Evolutionary conservation across 2,113 vertebrate species (phyloP), one percentile per base, ranked within the genome.

Genomic region (Platysteira castanea): DNA sequence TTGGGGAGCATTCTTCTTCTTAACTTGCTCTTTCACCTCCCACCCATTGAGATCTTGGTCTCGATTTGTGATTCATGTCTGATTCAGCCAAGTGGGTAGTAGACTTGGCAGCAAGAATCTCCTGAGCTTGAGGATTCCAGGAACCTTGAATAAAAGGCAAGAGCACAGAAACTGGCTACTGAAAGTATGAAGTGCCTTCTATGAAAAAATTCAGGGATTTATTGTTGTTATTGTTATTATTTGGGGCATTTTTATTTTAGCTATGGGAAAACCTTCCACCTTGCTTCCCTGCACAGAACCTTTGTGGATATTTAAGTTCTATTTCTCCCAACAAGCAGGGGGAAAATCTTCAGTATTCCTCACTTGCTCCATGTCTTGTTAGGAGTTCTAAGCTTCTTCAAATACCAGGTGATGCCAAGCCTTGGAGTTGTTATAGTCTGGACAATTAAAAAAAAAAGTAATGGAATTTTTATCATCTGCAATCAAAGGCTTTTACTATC

Each of bases 1-100:
- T 59, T 80, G 47, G 31, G 47, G 63, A 83, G 63, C 73, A 52
- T 94, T 89, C 85, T 84, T 95, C 79, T 84, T 89, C 64, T 80
- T 95, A 83, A 87, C 85, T 92, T 92, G 77, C 95, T 97, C 74
- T 94, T 96, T 94, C 85, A 90, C 86, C 91, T 96, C 95, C 95
- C 78, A 95, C 95, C 96, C 71, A 73, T 87, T 94, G 87, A 89
- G 93, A 95, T 90, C 89, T 96, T 94, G 87, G 80, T 95, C 74
- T 96, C 3, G 0, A 76, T 91, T 91, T 87, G 54, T 96, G 95
- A 97, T 96, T 97, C 94, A 95, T 71, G 69, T 84, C 83, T 97
- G 94, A 95, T 95, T 95, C 93, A 96, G 60, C 61, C 90, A 82
- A 89, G 95, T 94, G 90, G 92, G 90, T 91, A 95, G 95, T 79